Conservation (phyloP, 2,797 vertebrate genomes). For the Neopelma chrysocephalum region DNA sequence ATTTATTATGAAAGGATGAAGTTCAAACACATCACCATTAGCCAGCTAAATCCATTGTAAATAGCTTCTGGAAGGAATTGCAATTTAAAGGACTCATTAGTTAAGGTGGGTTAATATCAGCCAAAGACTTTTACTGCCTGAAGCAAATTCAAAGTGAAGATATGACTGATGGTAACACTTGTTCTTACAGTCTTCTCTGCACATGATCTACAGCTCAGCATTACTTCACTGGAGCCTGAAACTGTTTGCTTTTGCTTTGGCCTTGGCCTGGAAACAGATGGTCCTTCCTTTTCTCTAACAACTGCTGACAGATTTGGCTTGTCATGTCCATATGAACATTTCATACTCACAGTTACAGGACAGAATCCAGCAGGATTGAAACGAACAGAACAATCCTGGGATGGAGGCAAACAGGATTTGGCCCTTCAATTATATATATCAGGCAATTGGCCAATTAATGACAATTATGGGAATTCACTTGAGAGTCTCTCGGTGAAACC, state of each 20-base stretch:
- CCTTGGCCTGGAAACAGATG: background rate
- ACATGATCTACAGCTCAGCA: background rate
- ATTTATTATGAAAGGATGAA: background rate
- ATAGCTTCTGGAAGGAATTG: conserved; percentile 2
- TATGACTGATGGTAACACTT: background rate
- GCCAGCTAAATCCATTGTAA: background rate
- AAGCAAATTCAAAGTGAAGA: background rate
- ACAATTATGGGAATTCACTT: background rate
- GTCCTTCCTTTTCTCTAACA: background rate
- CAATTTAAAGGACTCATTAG: conserved; percentile 7
- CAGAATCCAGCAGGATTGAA: background rate
- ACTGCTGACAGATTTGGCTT: background rate
- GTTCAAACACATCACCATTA: background rate
- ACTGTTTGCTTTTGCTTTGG: background rate
- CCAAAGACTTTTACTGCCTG: background rate
- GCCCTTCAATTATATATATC: fast-evolving
- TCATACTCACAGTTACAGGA: background rate
- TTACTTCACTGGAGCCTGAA: background rate
- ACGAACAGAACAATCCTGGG: background rate
- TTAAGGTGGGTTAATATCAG: conserved; percentile 7
- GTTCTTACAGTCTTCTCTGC: background rate
- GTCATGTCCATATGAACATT: background rate
- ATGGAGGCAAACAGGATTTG: background rate
- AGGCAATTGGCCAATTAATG: background rate
- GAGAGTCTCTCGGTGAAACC: background rate